A percentile compares a stretch with the other conserved stretches of the same genome.
Conservation (phyloP, 35 echinoderm and acorn worm genomes). For the Lytechinus pictus region DNA sequence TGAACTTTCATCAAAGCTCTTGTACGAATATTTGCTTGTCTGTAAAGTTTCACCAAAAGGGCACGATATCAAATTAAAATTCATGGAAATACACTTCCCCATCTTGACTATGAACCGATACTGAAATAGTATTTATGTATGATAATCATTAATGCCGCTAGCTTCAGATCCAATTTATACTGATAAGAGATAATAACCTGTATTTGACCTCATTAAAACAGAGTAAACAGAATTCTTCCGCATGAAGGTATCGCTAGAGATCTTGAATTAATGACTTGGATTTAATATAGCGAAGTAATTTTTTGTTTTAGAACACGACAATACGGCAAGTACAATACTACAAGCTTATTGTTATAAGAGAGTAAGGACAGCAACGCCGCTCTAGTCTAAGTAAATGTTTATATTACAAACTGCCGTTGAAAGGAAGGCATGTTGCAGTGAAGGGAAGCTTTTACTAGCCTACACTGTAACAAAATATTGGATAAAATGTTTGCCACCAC, state of each 20-base stretch:
- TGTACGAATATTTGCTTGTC: too few relatives aligned
- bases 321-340: neutral
- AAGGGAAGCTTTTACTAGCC: too few relatives aligned
- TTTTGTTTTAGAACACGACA: neutral
- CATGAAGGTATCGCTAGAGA: neutral
- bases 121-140: neutral
- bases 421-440: too few relatives aligned
- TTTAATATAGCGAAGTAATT: neutral
- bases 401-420: too few relatives aligned
- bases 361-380: too few relatives aligned
- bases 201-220: neutral
- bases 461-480: too few relatives aligned
- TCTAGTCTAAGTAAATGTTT: too few relatives aligned
- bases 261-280: neutral
- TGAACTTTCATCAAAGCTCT: too few relatives aligned
- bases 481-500: too few relatives aligned
- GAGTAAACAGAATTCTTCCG: neutral
- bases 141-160: neutral
- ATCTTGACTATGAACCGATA: neutral
- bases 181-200: neutral
- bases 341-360: neutral
- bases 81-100: neutral
- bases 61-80: too few relatives aligned
- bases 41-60: too few relatives aligned
- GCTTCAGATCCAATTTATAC: neutral